Percentiles rank a stretch among this genome's conserved stretches.
phyloP scores from a whole-genome alignment of 2,113 vertebrate genomes.

The Forbesichthys agassizii region DNA sequence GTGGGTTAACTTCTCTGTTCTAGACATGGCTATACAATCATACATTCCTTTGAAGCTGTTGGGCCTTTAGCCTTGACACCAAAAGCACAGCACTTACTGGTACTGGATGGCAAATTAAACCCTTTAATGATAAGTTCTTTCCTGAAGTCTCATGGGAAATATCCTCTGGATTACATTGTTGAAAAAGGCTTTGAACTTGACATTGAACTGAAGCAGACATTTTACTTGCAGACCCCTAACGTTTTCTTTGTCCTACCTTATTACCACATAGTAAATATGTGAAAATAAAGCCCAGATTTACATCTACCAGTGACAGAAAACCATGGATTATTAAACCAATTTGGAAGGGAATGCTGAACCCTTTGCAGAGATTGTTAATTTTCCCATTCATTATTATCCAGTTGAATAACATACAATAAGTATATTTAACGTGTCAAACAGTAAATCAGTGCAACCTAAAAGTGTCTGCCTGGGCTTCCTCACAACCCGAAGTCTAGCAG shows the following conservation, averaged over 20 bases:
- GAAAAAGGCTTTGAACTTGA: slow-evolving; percentile 77
- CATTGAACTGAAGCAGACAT: slow-evolving; percentile 78
- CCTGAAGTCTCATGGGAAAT: slow-evolving; percentile 72
- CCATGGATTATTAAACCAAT: slow-evolving; percentile 3
- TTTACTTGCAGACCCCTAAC: slow-evolving; percentile 60
- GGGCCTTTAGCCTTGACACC: slow-evolving; percentile 76
- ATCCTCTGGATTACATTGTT: slow-evolving; percentile 76
- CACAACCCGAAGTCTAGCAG: not conserved
- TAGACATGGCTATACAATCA: slow-evolving; percentile 55
- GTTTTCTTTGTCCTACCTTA: slow-evolving; percentile 49
- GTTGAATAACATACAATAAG: not conserved
- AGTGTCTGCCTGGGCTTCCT: not conserved
- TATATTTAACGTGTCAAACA: slow-evolving; percentile 11
- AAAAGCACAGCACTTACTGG: slow-evolving; percentile 69
- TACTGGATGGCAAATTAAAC: slow-evolving; percentile 78
- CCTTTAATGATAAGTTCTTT: slow-evolving; percentile 76
- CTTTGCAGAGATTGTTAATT: slow-evolving; percentile 12
- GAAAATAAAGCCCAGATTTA: slow-evolving; percentile 36
- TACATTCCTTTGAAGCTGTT: slow-evolving; percentile 71
- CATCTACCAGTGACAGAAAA: slow-evolving; percentile 11
- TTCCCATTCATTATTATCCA: slow-evolving; percentile 7
- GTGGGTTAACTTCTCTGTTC: slow-evolving; percentile 49
- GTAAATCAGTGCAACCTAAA: not conserved
- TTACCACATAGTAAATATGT: slow-evolving; percentile 22
- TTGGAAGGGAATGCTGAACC: slow-evolving; percentile 15